Evolutionary conservation across 2,113 vertebrate species (phyloP), one percentile per base, ranked within the genome.

Genomic region (Gobio gobio): DNA sequence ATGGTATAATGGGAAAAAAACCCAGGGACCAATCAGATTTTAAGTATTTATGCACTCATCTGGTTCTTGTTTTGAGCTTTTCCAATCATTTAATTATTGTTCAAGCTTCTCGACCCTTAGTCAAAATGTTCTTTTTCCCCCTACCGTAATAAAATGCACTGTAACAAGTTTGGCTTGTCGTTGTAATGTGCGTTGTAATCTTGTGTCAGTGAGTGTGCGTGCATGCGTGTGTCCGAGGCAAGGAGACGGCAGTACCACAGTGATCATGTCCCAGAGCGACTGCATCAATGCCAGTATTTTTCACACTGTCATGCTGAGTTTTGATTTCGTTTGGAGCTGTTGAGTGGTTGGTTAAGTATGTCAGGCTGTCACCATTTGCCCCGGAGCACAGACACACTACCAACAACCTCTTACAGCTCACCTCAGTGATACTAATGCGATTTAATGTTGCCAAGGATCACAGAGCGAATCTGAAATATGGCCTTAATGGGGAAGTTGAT

Each of bases 101-200:
- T 43, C 4, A 72, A 73, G 70, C 70, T 47, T 72, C 20, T 72
- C 43, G 12, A n/a, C 12, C 22, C 12, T 47, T 73, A 47, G 40
- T 73, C 43, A 47, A 73, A 47, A 45, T 78, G 29, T 58, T 58
- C 3, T 36, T 40, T 78, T 58, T 24, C 26, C 54, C 20, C 20
- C 29, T 59, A 1, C 54, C 33, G 54, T 36, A 78, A 78, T 78
- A 78, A 78, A 78, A 59, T 59, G 75, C 47, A 76, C 61, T 63
- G 10, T 56, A 79, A 49, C 59, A 81, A 26, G 75, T 85, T 70
- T 81, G 86, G 79, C 84, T 75, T 84, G 66, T 85, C 16, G 58
- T 87, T 87, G 77, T 51, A 54, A 74, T 87, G 51, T 78, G 51
- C 29, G 22, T 78, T 43, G 70, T 77, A 82, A 47, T 70, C 76